These are phyloP conservation scores for Latrodectus hesperus DNA, from an alignment of 2,888 invertebrate species.

Conservation along the genomic window DNA sequence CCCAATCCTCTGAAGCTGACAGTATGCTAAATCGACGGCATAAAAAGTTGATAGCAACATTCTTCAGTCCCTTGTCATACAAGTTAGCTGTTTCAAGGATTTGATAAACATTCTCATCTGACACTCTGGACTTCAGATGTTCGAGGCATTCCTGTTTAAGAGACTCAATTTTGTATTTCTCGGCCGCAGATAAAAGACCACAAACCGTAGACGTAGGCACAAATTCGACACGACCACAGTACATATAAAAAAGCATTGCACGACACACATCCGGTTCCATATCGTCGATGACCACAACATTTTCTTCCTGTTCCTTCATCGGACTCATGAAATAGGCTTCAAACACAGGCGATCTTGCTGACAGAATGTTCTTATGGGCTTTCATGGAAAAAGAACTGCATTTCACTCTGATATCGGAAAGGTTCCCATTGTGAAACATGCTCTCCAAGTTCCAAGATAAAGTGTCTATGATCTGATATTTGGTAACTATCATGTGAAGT, in stretches of 20 bases:
- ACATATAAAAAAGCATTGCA: neutral
- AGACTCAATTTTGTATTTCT: neutral
- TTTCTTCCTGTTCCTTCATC: neutral
- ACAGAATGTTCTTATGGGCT: conserved; percentile 14
- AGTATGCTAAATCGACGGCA: neutral
- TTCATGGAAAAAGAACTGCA: neutral
- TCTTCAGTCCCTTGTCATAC: neutral
- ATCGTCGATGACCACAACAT: conserved; percentile 9
- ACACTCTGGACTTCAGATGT: neutral
- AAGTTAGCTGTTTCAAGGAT: neutral
- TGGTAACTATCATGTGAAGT: too few relatives aligned
- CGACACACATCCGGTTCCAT: neutral
- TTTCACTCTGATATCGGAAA: neutral
- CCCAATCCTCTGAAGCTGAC: neutral
- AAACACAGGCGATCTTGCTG: conserved; percentile 13
- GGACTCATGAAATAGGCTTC: neutral
- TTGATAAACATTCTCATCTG: neutral
- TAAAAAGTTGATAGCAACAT: neutral
- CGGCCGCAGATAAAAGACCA: conserved; percentile 11
- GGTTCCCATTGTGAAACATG: neutral
- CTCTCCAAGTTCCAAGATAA: neutral
- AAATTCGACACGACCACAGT: neutral
- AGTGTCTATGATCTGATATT: neutral
- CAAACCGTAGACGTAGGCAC: neutral
- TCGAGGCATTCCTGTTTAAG: neutral